Base-by-base conservation (phyloP, 2,888 invertebrate species). In the Dromius quadrimaculatus region DNA sequence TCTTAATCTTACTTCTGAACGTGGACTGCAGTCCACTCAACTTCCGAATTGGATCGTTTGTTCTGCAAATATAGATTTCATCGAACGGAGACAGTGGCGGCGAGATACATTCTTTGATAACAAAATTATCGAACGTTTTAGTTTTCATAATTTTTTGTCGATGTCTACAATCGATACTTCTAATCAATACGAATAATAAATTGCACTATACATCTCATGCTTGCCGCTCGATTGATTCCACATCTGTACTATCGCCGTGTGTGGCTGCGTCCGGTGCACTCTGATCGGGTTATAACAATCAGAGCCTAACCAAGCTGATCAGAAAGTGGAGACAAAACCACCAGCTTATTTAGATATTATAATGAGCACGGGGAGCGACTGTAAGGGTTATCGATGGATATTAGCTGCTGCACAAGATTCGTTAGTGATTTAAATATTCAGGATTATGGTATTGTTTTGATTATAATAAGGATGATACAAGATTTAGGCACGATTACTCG, bases 201-300 rank as follows among this genome's bases (percentile, higher is more conserved):
- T n/a, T n/a, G n/a, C n/a, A n/a, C n/a, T n/a, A n/a, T n/a, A n/a
- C n/a, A n/a, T n/a, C n/a, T n/a, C n/a, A n/a, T n/a, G n/a, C 20
- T 36, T 66, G 75, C 77, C 78, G 78, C 74, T 77, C 74, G 71
- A 73, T 74, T 73, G 74, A 74, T 73, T 76, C 75, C 73, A 71
- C 76, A 76, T 76, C 76, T 72, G 74, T 65, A 78, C 77, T 76
- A 79, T 75, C 80, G 76, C 78, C 76, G 80, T 81, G 81, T 80
- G 81, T 80, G 81, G 81, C 75, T 69, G 68, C 61, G 45, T 61
- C 59, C 59, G 45, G 22, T 69, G n/a, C n/a, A n/a, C n/a, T n/a
- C n/a, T n/a, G 68, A 77, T 75, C 74, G 78, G 78, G 79, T 79
- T 80, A 79, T 79, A 79, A 80, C 79, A 80, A 80, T 80, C 79